Percentiles rank a stretch among this genome's conserved stretches.
phyloP scores from a whole-genome alignment of 2,797 vertebrate species.

The Amniataba percoides region DNA sequence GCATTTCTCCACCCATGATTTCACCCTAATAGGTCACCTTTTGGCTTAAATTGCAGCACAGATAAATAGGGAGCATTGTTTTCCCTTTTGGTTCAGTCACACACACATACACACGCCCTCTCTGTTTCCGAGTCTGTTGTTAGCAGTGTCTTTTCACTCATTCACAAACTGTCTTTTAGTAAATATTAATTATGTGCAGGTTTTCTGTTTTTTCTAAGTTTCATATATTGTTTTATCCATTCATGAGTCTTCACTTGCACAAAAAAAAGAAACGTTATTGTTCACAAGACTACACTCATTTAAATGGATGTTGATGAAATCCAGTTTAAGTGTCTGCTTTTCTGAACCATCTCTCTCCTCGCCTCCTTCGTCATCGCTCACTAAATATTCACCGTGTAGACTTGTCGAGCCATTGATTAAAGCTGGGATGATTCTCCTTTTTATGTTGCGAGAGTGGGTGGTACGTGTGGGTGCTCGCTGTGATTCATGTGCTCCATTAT shows the following conservation, averaged over 20 bases:
- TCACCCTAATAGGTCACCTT: background rate
- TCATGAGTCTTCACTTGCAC: background rate
- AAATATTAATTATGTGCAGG: no score
- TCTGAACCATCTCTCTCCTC: slow-evolving; percentile 21
- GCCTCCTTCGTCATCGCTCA: slow-evolving; percentile 14
- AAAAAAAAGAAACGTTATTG: background rate
- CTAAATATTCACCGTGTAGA: slow-evolving; percentile 19
- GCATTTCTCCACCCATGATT: background rate
- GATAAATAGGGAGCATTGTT: background rate
- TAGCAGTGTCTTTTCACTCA: background rate
- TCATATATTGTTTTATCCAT: background rate
- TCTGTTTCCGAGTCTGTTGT: background rate
- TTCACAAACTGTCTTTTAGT: background rate
- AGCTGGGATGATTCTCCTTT: slow-evolving; percentile 3
- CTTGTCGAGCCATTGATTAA: slow-evolving; percentile 8
- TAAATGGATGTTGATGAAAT: slow-evolving; percentile 8
- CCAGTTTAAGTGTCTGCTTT: slow-evolving; percentile 4
- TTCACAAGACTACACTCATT: background rate
- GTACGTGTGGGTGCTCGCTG: slow-evolving; percentile 29
- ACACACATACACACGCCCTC: background rate
- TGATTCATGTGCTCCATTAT: slow-evolving; percentile 39
- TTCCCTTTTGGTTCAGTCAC: background rate
- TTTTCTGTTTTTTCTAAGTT: background rate
- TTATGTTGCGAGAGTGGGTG: slow-evolving; percentile 27
- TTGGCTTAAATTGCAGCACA: background rate